phyloP scores from a whole-genome alignment of 2,888 invertebrate species.

The Clanis bilineata region DNA sequence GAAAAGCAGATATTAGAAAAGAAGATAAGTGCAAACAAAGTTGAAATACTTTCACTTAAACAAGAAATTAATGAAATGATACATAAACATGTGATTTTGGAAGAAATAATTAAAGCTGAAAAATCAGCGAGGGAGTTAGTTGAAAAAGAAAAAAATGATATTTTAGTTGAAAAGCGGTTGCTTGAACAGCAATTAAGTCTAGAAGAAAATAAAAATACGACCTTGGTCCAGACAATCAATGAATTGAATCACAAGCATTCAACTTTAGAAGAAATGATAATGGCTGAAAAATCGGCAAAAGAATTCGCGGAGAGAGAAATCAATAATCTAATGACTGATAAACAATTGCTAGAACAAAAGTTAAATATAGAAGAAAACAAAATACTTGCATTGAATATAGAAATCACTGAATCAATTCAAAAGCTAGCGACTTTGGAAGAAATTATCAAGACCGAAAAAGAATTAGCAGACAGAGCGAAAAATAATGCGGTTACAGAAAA shows the following conservation, averaged over 20 bases:
- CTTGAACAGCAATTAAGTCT: conserved; percentile 17
- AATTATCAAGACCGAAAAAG: not conserved
- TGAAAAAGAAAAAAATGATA: conserved; percentile 24
- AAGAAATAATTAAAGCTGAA: conserved; percentile 18
- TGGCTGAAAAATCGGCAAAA: conserved; percentile 18
- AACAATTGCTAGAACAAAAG: conserved; percentile 20
- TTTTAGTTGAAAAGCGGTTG: conserved; percentile 21
- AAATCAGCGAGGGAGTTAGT: conserved; percentile 20
- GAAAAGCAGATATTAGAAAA: conserved; percentile 34
- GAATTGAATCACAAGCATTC: too few relatives aligned
- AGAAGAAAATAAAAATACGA: not conserved
- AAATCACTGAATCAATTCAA: not conserved
- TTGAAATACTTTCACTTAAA: conserved; percentile 15
- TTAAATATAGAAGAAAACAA: not conserved
- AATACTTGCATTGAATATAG: not conserved
- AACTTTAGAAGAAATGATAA: conserved; percentile 18
- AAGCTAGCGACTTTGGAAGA: not conserved
- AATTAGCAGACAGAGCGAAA: too few relatives aligned
- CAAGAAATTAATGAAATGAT: conserved; percentile 22
- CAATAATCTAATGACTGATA: conserved; percentile 24
- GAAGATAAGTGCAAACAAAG: conserved; percentile 21
- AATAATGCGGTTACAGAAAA: too few relatives aligned
- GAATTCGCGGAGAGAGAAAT: conserved; percentile 22
- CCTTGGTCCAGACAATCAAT: not conserved
- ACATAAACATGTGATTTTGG: not conserved